These are phyloP conservation scores for Ctenicera cuprea DNA, from an alignment of 2,888 invertebrate species.

Conservation along the genomic window DNA sequence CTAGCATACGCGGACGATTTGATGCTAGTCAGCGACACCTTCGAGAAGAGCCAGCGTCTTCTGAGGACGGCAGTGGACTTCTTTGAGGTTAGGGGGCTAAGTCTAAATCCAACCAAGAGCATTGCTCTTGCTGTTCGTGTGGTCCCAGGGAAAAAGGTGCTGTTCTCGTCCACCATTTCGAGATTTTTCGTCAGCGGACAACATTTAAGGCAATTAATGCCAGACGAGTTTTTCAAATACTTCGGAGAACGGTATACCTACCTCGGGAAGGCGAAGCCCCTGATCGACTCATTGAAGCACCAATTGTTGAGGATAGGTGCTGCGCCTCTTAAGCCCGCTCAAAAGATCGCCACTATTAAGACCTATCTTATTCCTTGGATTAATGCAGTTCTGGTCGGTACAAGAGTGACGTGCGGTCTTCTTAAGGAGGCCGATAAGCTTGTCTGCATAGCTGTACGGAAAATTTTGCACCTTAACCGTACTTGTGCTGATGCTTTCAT, in stretches of 20 bases:
- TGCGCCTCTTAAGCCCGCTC: slow-evolving; percentile 69
- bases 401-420: neutral
- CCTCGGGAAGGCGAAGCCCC: slow-evolving; percentile 54
- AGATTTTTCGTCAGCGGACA: slow-evolving; percentile 32
- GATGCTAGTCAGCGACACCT: slow-evolving; percentile 63
- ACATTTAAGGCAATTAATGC: slow-evolving; percentile 36
- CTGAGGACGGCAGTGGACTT: slow-evolving; percentile 51
- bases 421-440: too few species aligned
- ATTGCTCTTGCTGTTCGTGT: too few species aligned
- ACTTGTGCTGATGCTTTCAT: too few species aligned
- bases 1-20: slow-evolving; percentile 69
- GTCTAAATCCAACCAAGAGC: too few species aligned
- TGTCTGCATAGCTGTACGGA: too few species aligned
- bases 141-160: slow-evolving; percentile 37
- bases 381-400: neutral
- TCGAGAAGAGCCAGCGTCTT: slow-evolving; percentile 59
- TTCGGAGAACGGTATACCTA: slow-evolving; percentile 63
- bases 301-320: slow-evolving; percentile 59
- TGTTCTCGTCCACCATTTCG: slow-evolving; percentile 36
- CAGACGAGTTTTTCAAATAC: slow-evolving; percentile 49
- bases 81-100: slow-evolving; percentile 56
- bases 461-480: too few species aligned
- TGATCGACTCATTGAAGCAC: slow-evolving; percentile 22
- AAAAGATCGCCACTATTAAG: slow-evolving; percentile 57
- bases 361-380: neutral